Evolutionary conservation across 1,140 invertebrate genomes (phyloP), one percentile per base, ranked within the genome.

Genomic region (Eriosoma lanigerum): DNA sequence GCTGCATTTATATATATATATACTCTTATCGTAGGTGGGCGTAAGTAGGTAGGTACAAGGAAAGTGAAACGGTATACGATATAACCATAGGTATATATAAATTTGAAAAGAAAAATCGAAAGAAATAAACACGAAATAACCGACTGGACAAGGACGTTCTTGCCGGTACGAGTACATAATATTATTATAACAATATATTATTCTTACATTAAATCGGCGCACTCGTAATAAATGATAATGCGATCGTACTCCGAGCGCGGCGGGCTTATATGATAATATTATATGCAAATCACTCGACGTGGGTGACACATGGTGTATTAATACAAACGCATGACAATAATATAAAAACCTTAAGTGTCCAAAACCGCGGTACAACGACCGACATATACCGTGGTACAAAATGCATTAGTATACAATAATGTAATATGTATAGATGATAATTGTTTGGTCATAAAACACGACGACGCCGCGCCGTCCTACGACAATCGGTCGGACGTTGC

Each of bases 271-370:
- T n/a, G 62, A 44, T 29, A 44, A 44, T 44, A n/a, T 19, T 8
- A 15, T 66, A 68, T 68, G 64, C 64, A 68, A 68, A 68, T 46
- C n/a, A 24, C n/a, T 17, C 21, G 38, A 44, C 64, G 64, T 68
- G 64, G 64, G 64, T 46, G 64, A 68, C 6, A 44, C 8, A 8
- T 38, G 8, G 3, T 38, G 32, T 38, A 38, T 38, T 64, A 29
- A 58, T 60, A 15, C 26, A 24, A 26, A 24, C 26, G 1, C 24
- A 13, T 60, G 24, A 58, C 19, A 19, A 52, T 24, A 56, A 21
- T 29, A 29, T 17, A 10, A 62, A 3, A 29, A 15, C 29, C 26
- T 19, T 32, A 38, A 24, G 60, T 29, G 17, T 19, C 60, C 60
- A 12, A 62, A 62, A 32, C 19, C 60, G 60, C 60, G 29, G 29